Evolutionary conservation across 2,888 invertebrate genomes (phyloP).

Genomic region (Plebejus argus): DNA sequence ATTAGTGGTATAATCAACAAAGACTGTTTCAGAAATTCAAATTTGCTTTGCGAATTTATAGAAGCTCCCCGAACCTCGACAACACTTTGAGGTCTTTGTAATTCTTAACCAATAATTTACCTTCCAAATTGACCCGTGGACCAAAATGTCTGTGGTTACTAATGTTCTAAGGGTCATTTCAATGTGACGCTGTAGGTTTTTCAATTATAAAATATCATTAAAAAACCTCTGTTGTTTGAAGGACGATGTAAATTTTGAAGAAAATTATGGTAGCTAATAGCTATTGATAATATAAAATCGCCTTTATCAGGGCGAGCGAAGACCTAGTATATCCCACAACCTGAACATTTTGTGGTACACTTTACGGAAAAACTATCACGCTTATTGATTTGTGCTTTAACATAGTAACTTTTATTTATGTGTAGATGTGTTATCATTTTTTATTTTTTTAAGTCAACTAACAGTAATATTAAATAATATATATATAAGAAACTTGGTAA

Average conservation of each 20-base stretch:
- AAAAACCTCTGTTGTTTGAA: neutral
- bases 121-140: slow-evolving; percentile 6
- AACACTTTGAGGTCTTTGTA: neutral
- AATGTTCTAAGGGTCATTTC: neutral
- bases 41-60: slow-evolving; percentile 8
- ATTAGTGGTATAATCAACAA: neutral
- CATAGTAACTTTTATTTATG: too few relatives aligned
- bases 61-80: neutral
- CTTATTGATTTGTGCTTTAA: too few relatives aligned
- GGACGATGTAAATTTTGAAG: neutral
- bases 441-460: too few relatives aligned
- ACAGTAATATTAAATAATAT: too few relatives aligned
- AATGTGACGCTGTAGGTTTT: neutral
- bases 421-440: too few relatives aligned
- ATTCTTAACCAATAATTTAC: neutral
- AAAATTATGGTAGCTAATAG: neutral
- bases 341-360: too few relatives aligned
- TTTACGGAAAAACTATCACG: too few relatives aligned
- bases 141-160: neutral
- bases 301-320: too few relatives aligned
- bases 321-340: too few relatives aligned
- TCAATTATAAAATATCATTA: neutral
- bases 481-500: too few relatives aligned
- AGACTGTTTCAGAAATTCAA: neutral
- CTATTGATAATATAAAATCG: neutral